Evolutionary conservation across 2,797 vertebrate genomes (phyloP).

Genomic region (Taenioides sp.): DNA sequence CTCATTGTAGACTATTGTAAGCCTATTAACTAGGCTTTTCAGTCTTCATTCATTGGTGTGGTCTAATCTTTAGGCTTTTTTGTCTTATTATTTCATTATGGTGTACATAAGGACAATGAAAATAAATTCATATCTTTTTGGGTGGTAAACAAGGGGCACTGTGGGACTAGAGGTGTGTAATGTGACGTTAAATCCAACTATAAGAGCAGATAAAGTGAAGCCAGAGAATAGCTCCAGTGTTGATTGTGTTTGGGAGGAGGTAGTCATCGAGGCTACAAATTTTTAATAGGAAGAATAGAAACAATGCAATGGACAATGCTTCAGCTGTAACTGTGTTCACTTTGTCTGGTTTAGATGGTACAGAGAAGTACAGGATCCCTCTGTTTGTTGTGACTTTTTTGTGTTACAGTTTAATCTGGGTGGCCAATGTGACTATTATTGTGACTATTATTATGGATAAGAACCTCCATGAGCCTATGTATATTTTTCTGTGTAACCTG

Average conservation of each 20-base stretch:
- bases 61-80: no score
- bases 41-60: not conserved
- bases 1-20: no score
- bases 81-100: not conserved
- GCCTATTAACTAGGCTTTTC: not conserved
- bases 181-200: not conserved
- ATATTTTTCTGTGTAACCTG: slow-evolving; percentile 48
- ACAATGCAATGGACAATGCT: slow-evolving; percentile 39
- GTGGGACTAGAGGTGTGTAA: not conserved
- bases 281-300: not conserved
- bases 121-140: not conserved
- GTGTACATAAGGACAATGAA: not conserved
- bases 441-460: slow-evolving; percentile 26
- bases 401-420: slow-evolving; percentile 40
- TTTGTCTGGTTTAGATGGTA: slow-evolving; percentile 52
- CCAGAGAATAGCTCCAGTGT: not conserved
- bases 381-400: slow-evolving; percentile 39
- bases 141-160: not conserved
- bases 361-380: slow-evolving; percentile 19
- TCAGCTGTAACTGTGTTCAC: slow-evolving; percentile 37
- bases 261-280: not conserved
- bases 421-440: slow-evolving; percentile 36
- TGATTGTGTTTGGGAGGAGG: not conserved
- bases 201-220: not conserved
- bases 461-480: slow-evolving; percentile 60